phyloP scores from a whole-genome alignment of 2,113 vertebrate genomes.

The Haplochromis vanheusdeni region DNA sequence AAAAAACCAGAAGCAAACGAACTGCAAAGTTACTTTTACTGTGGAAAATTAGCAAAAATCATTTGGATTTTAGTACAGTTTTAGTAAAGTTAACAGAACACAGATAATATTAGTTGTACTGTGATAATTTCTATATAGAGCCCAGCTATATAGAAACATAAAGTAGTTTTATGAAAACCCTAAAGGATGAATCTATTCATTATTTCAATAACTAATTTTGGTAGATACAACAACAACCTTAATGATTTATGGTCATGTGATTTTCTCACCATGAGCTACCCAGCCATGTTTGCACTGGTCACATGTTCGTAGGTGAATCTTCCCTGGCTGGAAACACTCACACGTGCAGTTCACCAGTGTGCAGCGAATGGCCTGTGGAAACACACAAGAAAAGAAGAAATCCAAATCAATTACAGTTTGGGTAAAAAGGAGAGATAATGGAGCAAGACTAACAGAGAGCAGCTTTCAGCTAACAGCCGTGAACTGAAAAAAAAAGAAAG shows the following conservation, averaged over 20 bases:
- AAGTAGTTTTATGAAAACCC: neutral
- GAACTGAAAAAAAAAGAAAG: neutral
- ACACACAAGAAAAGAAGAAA: conserved; percentile 38
- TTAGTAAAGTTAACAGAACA: neutral
- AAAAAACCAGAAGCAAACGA: neutral
- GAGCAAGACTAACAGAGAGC: neutral
- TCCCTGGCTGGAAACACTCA: conserved; percentile 97
- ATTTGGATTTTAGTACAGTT: neutral
- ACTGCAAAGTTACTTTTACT: neutral
- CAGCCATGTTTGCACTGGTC: conserved; percentile 99
- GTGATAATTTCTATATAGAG: neutral
- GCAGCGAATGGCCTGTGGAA: conserved; percentile 91
- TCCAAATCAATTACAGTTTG: neutral
- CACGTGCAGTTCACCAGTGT: conserved; percentile 98
- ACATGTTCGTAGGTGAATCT: conserved; percentile 98
- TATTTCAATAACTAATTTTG: neutral
- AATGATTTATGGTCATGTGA: neutral
- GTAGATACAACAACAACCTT: neutral
- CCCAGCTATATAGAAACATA: neutral
- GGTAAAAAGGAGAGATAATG: neutral
- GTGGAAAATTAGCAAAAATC: neutral
- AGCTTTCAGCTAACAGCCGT: neutral
- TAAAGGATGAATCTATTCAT: neutral
- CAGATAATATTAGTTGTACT: neutral
- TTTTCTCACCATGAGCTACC: conserved; percentile 92